phyloP scores from a whole-genome alignment of 2,797 vertebrate species.

The Lagothrix lagotricha region DNA sequence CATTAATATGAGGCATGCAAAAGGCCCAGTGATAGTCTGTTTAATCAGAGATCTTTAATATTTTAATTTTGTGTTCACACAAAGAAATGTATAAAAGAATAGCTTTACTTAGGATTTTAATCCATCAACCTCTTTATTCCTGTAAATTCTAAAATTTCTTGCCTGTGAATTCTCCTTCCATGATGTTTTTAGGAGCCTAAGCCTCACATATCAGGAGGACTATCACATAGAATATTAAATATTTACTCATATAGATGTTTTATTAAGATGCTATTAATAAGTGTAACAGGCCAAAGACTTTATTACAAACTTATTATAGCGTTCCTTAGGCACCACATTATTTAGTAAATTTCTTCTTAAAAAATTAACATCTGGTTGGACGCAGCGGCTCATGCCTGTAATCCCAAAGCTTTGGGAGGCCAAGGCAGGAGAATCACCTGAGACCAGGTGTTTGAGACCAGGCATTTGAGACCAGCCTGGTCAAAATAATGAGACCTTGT shows the following conservation, averaged over 20 bases:
- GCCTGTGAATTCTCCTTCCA: background rate
- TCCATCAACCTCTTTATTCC: background rate
- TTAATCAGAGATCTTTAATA: slow-evolving; percentile 6
- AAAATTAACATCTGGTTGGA: background rate
- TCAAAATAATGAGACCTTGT: too few relatives aligned
- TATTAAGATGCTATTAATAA: slow-evolving; percentile 8
- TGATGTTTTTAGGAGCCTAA: background rate
- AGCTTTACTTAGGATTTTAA: background rate
- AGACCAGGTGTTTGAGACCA: too few relatives aligned
- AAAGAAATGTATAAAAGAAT: background rate
- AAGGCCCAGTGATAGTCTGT: background rate
- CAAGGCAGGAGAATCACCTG: too few relatives aligned
- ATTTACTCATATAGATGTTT: slow-evolving; percentile 6
- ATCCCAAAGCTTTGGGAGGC: too few relatives aligned
- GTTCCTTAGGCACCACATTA: background rate
- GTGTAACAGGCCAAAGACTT: background rate
- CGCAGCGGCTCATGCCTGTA: too few relatives aligned
- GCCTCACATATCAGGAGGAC: background rate
- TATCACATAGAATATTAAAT: background rate
- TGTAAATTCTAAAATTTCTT: slow-evolving; percentile 45
- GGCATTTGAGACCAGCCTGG: too few relatives aligned
- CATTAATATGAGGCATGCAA: background rate
- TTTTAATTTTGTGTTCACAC: background rate
- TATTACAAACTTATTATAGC: background rate
- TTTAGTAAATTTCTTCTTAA: background rate